Base-by-base conservation (phyloP, 2,113 vertebrate species). In the Nycticorax nycticorax region DNA sequence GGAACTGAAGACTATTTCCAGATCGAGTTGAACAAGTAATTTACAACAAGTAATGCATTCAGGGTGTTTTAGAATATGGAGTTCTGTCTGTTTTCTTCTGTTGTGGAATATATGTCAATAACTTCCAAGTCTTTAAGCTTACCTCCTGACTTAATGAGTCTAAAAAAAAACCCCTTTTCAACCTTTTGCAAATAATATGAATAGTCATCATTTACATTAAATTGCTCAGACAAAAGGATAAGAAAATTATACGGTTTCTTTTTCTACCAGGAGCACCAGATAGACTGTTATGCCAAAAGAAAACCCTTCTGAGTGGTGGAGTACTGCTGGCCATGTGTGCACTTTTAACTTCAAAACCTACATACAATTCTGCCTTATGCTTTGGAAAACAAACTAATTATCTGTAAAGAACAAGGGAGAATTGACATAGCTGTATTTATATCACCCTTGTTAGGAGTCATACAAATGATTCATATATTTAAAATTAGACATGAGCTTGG, bases 351-450 rank as follows among this genome's bases (percentile, higher is more conserved):
- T 78, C 64, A 53, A 92, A 94, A 75, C 35, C 24, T 27, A 33
- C 35, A 19, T 50, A 23, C 21, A 85, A 91, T 52, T 92, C 48
- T 91, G 62, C 18, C 62, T 91, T 78, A 57, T 69, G 73, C 9
- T 79, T 82, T 93, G 53, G 28, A 64, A 78, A 89, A 69, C 37
- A 89, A 95, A 78, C 30, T 84, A 90, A 74, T 90, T 84, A 59
- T 57, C 39, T 82, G 57, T 26, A 32, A 20, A 79, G 35, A 86
- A n/a, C 9, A 79, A 68, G 24, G 15, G n/a, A 68, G 74, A 78
- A 17, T 66, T 85, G 71, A 39, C 50, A 66, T 9, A 45, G 13
- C 16, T 84, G 48, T 30, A 53, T 91, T 81, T 85, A 45, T 64
- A 84, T 60, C 48, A 22, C 18, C 48, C 62, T 53, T 79, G 52